Percentiles rank a stretch among this genome's conserved stretches.
phyloP scores from a whole-genome alignment of 2,888 invertebrate species.

The Volucella zonaria region DNA sequence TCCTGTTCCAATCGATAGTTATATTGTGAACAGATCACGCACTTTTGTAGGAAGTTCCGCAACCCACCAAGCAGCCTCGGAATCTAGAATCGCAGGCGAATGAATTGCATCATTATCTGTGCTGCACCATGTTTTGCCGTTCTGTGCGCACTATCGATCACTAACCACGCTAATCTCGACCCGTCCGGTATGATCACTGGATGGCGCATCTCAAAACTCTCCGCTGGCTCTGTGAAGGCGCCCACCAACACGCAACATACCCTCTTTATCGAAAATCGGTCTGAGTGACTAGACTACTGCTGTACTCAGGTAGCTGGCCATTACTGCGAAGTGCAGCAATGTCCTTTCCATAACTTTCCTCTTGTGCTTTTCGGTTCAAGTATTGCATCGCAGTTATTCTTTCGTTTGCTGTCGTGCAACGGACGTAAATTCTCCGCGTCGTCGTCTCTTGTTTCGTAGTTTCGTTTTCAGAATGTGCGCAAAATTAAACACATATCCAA shows the following conservation, averaged over 20 bases:
- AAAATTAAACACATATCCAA: neutral
- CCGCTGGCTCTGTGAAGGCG: neutral
- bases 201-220: neutral
- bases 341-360: neutral
- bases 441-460: neutral
- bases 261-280: neutral
- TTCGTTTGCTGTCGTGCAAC: neutral
- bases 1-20: slow-evolving; percentile 30
- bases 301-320: neutral
- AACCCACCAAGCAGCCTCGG: neutral
- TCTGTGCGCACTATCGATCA: slow-evolving; percentile 48
- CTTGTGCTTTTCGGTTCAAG: neutral
- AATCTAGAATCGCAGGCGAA: slow-evolving; percentile 25
- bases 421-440: neutral
- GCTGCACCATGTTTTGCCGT: too few relatives aligned
- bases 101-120: too few relatives aligned
- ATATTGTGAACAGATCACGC: slow-evolving; percentile 15
- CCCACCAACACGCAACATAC: neutral
- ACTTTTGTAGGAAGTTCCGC: too few relatives aligned
- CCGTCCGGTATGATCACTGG: slow-evolving; percentile 68
- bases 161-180: slow-evolving; percentile 36
- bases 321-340: neutral
- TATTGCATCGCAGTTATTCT: neutral
- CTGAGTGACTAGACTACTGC: slow-evolving; percentile 17
- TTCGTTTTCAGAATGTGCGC: neutral